Evolutionary conservation across 1,140 invertebrate genomes (phyloP).

Genomic region (Dolichoris vasculosae): DNA sequence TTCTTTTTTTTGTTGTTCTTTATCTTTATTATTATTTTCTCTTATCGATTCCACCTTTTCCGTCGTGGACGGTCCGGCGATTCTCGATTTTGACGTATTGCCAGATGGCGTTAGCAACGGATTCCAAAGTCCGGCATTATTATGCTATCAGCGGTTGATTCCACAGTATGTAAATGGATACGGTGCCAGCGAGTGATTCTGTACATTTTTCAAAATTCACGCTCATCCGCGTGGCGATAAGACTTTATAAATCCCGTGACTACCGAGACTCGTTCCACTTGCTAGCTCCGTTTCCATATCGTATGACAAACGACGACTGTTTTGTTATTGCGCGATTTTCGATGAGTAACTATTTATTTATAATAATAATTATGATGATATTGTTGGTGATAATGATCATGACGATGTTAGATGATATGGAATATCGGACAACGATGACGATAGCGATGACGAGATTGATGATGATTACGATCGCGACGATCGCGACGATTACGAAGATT

Average conservation of each 20-base stretch:
- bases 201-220: constrained; percentile 23
- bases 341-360: constrained; percentile 71
- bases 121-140: constrained; percentile 53
- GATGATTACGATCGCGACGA: constrained; percentile 57
- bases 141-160: constrained; percentile 43
- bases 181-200: constrained; percentile 31
- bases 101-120: constrained; percentile 37
- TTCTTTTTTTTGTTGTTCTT: too few relatives aligned
- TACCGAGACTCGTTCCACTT: constrained; percentile 11
- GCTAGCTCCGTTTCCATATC: constrained; percentile 20
- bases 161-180: constrained; percentile 25
- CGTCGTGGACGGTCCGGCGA: not conserved
- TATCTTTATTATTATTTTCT: not conserved
- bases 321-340: constrained; percentile 66
- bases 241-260: constrained; percentile 2
- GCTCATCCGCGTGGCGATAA: not conserved
- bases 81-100: constrained; percentile 34
- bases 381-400: constrained; percentile 55
- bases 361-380: constrained; percentile 54
- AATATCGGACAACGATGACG: constrained; percentile 52
- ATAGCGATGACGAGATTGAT: constrained; percentile 59
- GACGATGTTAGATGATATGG: constrained; percentile 57
- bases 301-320: constrained; percentile 62
- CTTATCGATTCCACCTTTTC: not conserved
- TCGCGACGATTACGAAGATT: constrained; percentile 56